Percentiles rank a stretch among this genome's conserved stretches.
These are phyloP conservation scores for Phodopus roborovskii DNA, from an alignment of 2,113 vertebrate species.

Conservation along the genomic window DNA sequence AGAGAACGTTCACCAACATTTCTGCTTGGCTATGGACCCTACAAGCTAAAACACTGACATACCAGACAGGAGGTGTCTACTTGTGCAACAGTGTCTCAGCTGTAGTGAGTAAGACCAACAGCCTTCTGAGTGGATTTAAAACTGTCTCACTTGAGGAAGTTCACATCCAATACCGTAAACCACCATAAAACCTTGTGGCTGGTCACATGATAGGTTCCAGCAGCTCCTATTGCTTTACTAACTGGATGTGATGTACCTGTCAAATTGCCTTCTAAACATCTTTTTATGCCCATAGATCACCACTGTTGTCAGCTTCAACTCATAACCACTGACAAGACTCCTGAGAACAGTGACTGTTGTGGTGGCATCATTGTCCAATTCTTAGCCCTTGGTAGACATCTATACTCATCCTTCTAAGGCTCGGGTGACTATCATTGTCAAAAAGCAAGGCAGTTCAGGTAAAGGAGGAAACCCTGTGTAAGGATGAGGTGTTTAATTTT, in stretches of 20 bases:
- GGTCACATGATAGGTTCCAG: not conserved
- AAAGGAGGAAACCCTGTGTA: too few relatives aligned
- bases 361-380: not conserved
- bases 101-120: not conserved
- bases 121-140: not conserved
- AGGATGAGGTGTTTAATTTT: too few relatives aligned
- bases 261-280: not conserved
- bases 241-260: too few relatives aligned
- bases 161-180: not conserved
- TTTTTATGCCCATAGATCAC: not conserved
- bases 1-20: not conserved
- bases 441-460: not conserved
- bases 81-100: not conserved
- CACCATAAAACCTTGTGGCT: not conserved
- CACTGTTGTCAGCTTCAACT: not conserved
- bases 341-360: not conserved
- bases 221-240: not conserved
- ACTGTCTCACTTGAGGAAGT: not conserved
- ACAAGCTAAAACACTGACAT: not conserved
- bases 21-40: not conserved
- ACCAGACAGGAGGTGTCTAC: not conserved
- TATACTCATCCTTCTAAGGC: not conserved
- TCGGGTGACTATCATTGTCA: not conserved
- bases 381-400: not conserved
- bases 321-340: not conserved